These are phyloP conservation scores for Leucoraja erinaceus DNA, from an alignment of 2,113 vertebrate species.

Conservation along the genomic window DNA sequence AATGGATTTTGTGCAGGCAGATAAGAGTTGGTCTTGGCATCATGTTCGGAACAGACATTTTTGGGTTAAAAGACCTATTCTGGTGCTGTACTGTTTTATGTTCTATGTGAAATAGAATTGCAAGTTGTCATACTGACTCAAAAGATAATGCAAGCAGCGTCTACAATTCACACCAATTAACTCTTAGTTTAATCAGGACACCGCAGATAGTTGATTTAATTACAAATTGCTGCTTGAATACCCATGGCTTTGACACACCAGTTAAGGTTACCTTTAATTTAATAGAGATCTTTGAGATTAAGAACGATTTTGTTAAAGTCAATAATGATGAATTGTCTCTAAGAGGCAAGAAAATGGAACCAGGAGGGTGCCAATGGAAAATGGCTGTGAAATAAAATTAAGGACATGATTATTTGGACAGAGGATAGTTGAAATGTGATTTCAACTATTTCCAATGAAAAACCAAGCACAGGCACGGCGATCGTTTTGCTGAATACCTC, in stretches of 20 bases:
- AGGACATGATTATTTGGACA: background rate
- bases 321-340: background rate
- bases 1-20: too few species aligned
- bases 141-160: background rate
- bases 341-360: background rate
- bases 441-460: too few species aligned
- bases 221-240: background rate
- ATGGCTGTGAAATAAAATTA: background rate
- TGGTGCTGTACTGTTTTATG: too few species aligned
- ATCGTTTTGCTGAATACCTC: too few species aligned
- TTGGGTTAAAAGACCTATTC: too few species aligned
- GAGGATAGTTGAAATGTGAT: background rate
- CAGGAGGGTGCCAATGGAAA: background rate
- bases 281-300: background rate
- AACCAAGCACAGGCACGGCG: too few species aligned
- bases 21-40: too few species aligned
- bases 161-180: background rate
- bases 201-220: background rate
- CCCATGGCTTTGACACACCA: background rate
- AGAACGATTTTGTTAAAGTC: background rate
- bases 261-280: background rate
- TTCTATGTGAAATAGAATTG: too few species aligned
- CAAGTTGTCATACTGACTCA: background rate
- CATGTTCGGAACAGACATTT: too few species aligned
- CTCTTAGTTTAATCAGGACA: background rate